A percentile compares a stretch with the other conserved stretches of the same genome.
Conservation (phyloP, 2,113 vertebrate species). For the Dicentrarchus labrax region DNA sequence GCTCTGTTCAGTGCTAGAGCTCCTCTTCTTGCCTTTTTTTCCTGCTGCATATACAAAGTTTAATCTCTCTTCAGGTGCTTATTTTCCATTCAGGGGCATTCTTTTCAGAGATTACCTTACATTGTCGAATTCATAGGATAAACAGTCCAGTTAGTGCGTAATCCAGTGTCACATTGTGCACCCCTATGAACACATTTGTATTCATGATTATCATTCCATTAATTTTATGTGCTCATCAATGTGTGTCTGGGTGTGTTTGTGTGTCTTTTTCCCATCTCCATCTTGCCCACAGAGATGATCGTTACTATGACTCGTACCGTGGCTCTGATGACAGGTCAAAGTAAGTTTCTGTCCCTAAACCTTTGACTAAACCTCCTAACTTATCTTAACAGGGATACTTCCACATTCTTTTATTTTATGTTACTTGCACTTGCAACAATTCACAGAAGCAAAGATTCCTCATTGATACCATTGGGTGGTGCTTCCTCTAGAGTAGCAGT, state of each 20-base stretch:
- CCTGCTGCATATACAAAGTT: constrained; percentile 11
- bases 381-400: constrained; percentile 56
- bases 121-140: constrained; percentile 20
- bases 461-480: constrained; percentile 19
- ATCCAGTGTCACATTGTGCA: constrained; percentile 10
- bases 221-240: constrained; percentile 70
- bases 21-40: neutral
- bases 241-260: constrained; percentile 70
- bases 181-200: constrained; percentile 13
- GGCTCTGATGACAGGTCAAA: constrained; percentile 86
- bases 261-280: constrained; percentile 72
- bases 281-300: constrained; percentile 84
- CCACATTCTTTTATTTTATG: constrained; percentile 31
- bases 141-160: constrained; percentile 26
- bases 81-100: constrained; percentile 17
- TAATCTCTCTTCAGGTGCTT: constrained; percentile 4
- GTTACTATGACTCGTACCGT: constrained; percentile 87
- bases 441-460: constrained; percentile 7
- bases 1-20: neutral
- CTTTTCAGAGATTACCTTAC: constrained; percentile 11
- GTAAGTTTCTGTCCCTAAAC: constrained; percentile 80
- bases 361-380: constrained; percentile 32
- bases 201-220: constrained; percentile 64
- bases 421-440: neutral
- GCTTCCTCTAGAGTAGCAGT: constrained; percentile 4